Evolutionary conservation across 2,797 vertebrate species (phyloP), one percentile per base, ranked within the genome.

Genomic region (Kryptolebias ocellatus): DNA sequence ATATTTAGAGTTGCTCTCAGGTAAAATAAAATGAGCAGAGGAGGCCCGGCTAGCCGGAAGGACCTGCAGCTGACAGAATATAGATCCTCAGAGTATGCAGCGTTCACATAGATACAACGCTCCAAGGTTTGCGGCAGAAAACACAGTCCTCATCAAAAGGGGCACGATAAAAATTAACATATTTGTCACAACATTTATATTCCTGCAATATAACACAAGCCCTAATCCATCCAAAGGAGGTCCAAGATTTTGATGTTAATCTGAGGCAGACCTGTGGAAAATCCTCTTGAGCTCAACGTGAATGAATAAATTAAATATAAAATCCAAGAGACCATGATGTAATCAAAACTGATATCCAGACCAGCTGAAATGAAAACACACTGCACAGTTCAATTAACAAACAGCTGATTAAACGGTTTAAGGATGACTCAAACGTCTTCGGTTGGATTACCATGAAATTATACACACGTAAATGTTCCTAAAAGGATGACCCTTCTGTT

Each of bases 1-100:
- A 89, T 90, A 92, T 93, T 91, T 89, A 91, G 85, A 80, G 78
- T 76, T 55, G 87, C 89, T 91, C 81, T 88, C 86, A 90, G 89
- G 91, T 92, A 82, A 87, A 90, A 91, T 87, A 87, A 91, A 92
- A 92, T 90, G 87, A 91, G 85, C 78, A 72, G 77, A 72, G 76
- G 76, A 78, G 75, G 69, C 63, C 56, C 65, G 59, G 83, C 54
- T 76, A 84, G 71, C 64, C 46, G 75, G 58, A 65, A 77, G 62
- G 76, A 86, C 74, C 78, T 68, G 86, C 57, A 89, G 78, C 74
- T 83, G 74, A 78, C 68, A 53, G 76, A 68, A 72, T 62, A 72
- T 66, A 77, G 70, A 83, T 80, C 64, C 72, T 60, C 69, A 24
- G 62, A 64, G 62, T 67, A 20, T 55, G 61, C 53, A 59, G 64